Evolutionary conservation across 2,113 vertebrate species (phyloP), one percentile per base, ranked within the genome.

Genomic region (Dromas ardeola): DNA sequence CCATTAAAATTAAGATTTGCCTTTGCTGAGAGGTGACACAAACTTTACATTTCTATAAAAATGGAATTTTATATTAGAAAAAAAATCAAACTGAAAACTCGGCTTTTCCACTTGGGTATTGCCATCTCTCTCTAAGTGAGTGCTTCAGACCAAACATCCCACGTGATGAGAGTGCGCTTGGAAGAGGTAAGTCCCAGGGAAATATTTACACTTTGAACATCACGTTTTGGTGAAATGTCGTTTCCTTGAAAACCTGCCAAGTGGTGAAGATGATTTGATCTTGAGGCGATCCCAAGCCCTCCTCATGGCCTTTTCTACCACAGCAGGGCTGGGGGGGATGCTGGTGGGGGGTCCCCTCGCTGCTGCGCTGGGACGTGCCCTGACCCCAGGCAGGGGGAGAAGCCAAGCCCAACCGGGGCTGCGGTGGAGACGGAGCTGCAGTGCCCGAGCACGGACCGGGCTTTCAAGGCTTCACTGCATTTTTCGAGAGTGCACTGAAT

Each of bases 381-480:
- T 1, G 66, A 15, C 12, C 20, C 23, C 1, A 0, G 32, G 19
- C 10, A 62, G 47, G 47, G 47, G 47, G 47, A 47, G 20, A 47
- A 47, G 47, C 23, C 26, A 27, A n/a, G 27, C 14, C 13, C 59
- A 9, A 3, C 13, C 3, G 3, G 17, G 63, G 1, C 23, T 40
- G 40, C 0, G 1, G 27, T 3, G 7, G 74, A 15, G 27, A 10
- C 0, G 1, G 56, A 36, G 21, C 56, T 20, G 45, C 7, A 2
- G 69, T 8, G 17, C 62, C 56, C 0, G 0, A 21, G 45, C 25
- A 3, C 0, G 0, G 21, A 2, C 34, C 8, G 20, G 19, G 38
- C 36, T 73, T 43, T 8, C 11, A 15, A 5, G 34, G 49, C 26
- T 11, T 13, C 1, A 0, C n/a, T 19, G 71, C 4, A 12, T 14